Percentiles rank a stretch among this genome's conserved stretches.
Evolutionary conservation across 2,797 vertebrate genomes (phyloP).

Genomic region (Echiichthys vipera): DNA sequence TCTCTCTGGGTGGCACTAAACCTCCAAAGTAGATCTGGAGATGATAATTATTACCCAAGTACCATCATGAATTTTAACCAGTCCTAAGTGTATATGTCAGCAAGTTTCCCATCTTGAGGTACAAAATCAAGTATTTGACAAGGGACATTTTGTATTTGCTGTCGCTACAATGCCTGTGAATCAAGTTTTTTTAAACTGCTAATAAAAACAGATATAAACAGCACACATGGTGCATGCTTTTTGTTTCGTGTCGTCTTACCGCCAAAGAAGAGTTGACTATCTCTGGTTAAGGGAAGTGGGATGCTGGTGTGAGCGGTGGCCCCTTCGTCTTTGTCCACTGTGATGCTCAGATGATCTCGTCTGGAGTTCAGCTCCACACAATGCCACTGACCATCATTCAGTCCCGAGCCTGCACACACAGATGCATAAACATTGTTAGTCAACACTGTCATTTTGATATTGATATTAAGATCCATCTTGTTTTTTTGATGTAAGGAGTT

Average conservation of each 20-base stretch:
- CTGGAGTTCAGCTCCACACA: conserved; percentile 85
- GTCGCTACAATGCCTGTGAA: neutral
- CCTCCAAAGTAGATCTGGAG: conserved; percentile 48
- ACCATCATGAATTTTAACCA: conserved; percentile 53
- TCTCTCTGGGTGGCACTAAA: conserved; percentile 55
- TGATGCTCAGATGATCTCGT: conserved; percentile 85
- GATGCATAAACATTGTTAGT: no score
- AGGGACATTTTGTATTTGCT: neutral
- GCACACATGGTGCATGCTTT: neutral
- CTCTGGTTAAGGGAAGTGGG: conserved; percentile 80
- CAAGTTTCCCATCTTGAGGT: conserved; percentile 23
- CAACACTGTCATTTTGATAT: no score
- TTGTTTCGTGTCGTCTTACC: conserved; percentile 77
- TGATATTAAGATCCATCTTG: no score
- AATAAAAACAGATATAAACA: neutral
- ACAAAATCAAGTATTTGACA: conserved; percentile 30
- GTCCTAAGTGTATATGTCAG: conserved; percentile 40
- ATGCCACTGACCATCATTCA: conserved; percentile 97
- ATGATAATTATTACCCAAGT: conserved; percentile 55
- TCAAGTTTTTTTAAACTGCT: neutral
- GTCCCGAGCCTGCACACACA: conserved; percentile 75
- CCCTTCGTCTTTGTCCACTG: conserved; percentile 85
- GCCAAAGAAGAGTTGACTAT: conserved; percentile 88
- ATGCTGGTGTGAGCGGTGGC: conserved; percentile 76
- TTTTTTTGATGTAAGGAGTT: neutral